Base-by-base conservation (phyloP, 2,797 vertebrate genomes). In the Knipowitschia caucasica region DNA sequence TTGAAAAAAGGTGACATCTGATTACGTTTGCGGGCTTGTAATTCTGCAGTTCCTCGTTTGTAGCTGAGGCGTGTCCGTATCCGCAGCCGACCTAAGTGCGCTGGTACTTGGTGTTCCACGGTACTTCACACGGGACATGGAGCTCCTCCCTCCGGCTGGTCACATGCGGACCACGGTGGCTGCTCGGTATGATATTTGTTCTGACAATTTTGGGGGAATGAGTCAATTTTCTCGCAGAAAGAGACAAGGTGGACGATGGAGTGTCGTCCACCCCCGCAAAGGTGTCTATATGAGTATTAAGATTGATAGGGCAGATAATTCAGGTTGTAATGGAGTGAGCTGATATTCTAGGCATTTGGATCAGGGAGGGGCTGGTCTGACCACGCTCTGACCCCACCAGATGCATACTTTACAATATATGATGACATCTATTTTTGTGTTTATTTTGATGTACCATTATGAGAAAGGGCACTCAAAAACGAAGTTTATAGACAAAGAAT, bases 81-180 rank as follows among this genome's bases (percentile, higher is more conserved):
- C 14, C 21, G 21, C 26, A 25, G 35, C 25, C 21, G 52, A 29
- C 53, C 57, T 64, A 11, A 40, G 39, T 3, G 14, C 14, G 20
- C 65, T 43, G 47, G 66, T 64, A 70, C 58, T 56, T 67, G 1
- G 53, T 62, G 68, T 69, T 73, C 81, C 86, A 89, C 87, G 81
- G 78, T 83, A 56, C 74, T 1, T 53, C 67, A 71, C 89, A 89
- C 88, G 85, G 64, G 88, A 89, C 86, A 15, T 0, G 0, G 4
- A 5, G 69, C 71, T 38, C 71, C 85, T 51, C 85, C 77, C 75
- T 44, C 35, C 45, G 10, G 34, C 39, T 23, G 15, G 52, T 85
- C 86, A 88, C 84, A 67, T 79, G 79, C 52, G 10, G 34, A 59
- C 40, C 63, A 50, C 55, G 58, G 71, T 63, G 67, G 69, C 57